Evolutionary conservation across 2,888 invertebrate genomes (phyloP).

Genomic region (Anthrax anthrax): DNA sequence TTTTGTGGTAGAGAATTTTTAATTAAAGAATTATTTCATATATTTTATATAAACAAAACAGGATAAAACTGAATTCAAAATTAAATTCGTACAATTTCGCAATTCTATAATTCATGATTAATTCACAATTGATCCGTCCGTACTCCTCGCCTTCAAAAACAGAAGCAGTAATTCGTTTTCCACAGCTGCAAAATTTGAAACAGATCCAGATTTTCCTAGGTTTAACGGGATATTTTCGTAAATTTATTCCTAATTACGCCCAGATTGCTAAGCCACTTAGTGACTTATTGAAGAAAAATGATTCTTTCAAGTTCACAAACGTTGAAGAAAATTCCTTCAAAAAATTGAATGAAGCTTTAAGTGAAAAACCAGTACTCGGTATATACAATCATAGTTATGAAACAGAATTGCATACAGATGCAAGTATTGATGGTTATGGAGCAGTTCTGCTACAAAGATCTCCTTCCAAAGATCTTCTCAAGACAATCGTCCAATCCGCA

Average conservation of each 20-base stretch:
- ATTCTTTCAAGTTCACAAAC: neutral
- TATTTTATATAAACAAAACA: too few relatives aligned
- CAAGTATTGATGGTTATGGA: neutral
- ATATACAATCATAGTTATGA: constrained; percentile 15
- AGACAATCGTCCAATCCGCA: constrained; percentile 18
- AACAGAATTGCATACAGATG: constrained; percentile 15
- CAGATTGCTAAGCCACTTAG: constrained; percentile 14
- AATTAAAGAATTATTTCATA: too few relatives aligned
- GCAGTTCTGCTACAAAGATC: constrained; percentile 10
- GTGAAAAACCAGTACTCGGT: constrained; percentile 14
- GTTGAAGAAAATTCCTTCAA: constrained; percentile 1
- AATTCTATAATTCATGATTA: too few relatives aligned
- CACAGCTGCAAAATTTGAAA: constrained; percentile 14
- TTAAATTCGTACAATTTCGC: too few relatives aligned
- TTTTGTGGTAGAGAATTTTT: too few relatives aligned
- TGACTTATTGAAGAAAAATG: constrained; percentile 11
- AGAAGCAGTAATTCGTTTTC: constrained; percentile 15
- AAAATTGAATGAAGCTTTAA: constrained; percentile 2
- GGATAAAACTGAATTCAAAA: too few relatives aligned
- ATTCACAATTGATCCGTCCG: too few relatives aligned
- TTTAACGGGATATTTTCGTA: constrained; percentile 15
- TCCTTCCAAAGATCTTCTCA: constrained; percentile 18
- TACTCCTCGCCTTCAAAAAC: too few relatives aligned
- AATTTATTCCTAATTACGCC: constrained; percentile 14
- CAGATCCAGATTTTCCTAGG: constrained; percentile 18